Percentiles rank a stretch among this genome's conserved stretches.
phyloP scores from a whole-genome alignment of 1,140 invertebrate species.

The Leptopilina clavipes region DNA sequence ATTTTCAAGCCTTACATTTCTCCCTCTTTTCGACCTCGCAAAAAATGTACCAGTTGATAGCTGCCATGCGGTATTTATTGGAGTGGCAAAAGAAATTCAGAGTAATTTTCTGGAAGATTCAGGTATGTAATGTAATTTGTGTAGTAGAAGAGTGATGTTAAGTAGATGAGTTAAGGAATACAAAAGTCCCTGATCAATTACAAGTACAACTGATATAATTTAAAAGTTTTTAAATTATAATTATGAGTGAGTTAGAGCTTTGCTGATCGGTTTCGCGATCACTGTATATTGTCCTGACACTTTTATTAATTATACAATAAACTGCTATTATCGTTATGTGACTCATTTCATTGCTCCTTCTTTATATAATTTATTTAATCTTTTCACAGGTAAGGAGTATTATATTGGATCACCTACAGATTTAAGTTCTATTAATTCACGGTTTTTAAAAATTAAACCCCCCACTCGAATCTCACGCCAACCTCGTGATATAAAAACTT shows the following conservation, averaged over 20 bases:
- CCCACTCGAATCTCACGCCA: background rate
- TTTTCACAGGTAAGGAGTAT: background rate
- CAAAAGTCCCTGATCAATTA: no score
- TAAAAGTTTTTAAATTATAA: no score
- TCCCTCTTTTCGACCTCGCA: slow-evolving; percentile 41
- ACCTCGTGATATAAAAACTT: background rate
- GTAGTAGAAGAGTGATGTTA: no score
- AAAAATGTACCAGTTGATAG: slow-evolving; percentile 41
- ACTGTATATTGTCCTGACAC: no score
- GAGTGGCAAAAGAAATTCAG: background rate
- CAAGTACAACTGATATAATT: no score
- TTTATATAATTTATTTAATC: no score
- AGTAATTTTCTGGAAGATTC: background rate
- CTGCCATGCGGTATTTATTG: slow-evolving; percentile 42
- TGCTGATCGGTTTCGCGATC: no score
- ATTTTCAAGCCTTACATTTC: slow-evolving; percentile 34
- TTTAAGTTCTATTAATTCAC: background rate
- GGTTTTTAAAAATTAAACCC: background rate
- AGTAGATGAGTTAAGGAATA: no score
- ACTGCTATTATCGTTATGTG: no score
- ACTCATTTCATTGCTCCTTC: no score
- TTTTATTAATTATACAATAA: no score
- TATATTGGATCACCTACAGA: background rate
- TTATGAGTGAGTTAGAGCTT: no score
- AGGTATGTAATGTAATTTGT: background rate